A percentile compares a stretch with the other conserved stretches of the same genome.
phyloP scores from a whole-genome alignment of 2,797 vertebrate species.

The Xenops minutus region DNA sequence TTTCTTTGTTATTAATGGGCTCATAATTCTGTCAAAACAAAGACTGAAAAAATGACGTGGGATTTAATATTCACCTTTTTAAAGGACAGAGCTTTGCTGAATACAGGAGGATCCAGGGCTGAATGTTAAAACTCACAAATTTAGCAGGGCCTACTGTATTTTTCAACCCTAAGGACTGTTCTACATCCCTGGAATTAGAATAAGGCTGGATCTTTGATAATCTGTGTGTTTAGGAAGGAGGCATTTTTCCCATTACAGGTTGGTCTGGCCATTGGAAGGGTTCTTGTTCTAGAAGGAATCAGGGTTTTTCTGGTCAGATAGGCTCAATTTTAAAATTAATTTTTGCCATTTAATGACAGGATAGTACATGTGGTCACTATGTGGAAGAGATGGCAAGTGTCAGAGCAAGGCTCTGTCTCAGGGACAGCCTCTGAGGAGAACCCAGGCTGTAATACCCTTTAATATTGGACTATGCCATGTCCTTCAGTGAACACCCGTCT shows the following conservation, averaged over 20 bases:
- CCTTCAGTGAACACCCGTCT: neutral
- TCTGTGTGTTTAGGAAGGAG: neutral
- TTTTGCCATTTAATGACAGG: neutral
- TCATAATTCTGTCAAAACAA: conserved; percentile 52
- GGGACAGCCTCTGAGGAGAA: neutral
- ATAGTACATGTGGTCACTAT: neutral
- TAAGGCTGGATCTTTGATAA: neutral
- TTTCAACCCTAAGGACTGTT: neutral
- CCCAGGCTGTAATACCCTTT: neutral
- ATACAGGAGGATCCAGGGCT: neutral
- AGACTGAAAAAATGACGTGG: neutral
- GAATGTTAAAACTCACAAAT: neutral
- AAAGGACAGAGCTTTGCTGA: conserved; percentile 5
- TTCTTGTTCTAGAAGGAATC: neutral
- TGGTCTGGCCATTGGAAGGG: neutral
- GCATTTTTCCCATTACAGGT: neutral
- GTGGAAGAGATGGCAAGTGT: neutral
- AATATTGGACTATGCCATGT: neutral
- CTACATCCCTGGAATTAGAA: neutral
- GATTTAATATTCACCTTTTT: conserved; percentile 33
- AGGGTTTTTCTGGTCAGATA: neutral
- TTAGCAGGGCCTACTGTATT: neutral
- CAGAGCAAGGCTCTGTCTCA: neutral
- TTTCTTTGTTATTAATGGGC: conserved; percentile 11
- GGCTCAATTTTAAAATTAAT: neutral